A percentile compares a stretch with the other conserved stretches of the same genome.
These are phyloP conservation scores for Lithosia quadra DNA, from an alignment of 2,888 invertebrate species.

Conservation along the genomic window DNA sequence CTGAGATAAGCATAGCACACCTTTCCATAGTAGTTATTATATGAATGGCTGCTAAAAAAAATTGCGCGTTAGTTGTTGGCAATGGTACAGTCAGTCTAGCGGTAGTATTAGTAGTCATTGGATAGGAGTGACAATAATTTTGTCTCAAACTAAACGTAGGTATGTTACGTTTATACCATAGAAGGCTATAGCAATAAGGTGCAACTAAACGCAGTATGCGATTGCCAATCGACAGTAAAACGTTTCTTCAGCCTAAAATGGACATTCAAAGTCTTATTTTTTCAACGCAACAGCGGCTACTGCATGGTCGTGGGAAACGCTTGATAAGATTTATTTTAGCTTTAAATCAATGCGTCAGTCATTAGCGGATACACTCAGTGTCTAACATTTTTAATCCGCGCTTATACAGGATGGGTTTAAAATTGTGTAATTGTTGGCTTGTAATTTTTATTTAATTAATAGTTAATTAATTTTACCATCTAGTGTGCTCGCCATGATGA, in stretches of 20 bases:
- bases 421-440: slow-evolving; percentile 5
- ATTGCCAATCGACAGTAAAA: slow-evolving; percentile 53
- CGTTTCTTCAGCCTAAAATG: slow-evolving; percentile 68
- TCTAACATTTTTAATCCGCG: slow-evolving; percentile 21
- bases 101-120: background rate
- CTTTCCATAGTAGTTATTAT: too few species aligned
- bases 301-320: slow-evolving; percentile 60
- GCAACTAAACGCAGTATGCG: background rate
- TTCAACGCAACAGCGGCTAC: slow-evolving; percentile 27
- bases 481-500: background rate
- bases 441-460: too few species aligned
- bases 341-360: slow-evolving; percentile 26
- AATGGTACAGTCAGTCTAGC: too few species aligned
- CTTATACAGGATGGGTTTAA: background rate
- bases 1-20: too few species aligned
- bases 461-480: background rate
- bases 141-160: slow-evolving; percentile 21
- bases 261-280: slow-evolving; percentile 53
- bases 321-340: slow-evolving; percentile 28
- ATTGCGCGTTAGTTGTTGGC: too few species aligned
- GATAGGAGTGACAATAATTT: slow-evolving; percentile 31
- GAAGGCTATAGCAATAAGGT: slow-evolving; percentile 16
- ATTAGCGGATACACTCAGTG: slow-evolving; percentile 14
- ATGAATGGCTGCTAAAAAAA: too few species aligned
- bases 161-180: slow-evolving; percentile 19